phyloP scores from a whole-genome alignment of 2,797 vertebrate genomes.

The Chiroxiphia lanceolata region DNA sequence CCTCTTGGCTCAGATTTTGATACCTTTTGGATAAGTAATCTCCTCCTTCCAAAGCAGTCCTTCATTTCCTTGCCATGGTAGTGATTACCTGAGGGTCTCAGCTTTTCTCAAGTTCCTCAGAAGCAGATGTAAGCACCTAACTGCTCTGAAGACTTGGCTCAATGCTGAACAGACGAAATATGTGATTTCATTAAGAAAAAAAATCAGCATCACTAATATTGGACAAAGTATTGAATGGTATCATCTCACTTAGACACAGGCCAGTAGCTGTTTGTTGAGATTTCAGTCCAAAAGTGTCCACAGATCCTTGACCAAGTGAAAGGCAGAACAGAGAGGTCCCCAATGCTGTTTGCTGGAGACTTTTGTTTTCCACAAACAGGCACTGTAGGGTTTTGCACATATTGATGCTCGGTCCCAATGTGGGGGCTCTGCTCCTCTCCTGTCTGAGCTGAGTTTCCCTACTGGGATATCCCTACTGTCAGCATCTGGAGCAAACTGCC shows the following conservation, averaged over 20 bases:
- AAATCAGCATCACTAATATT: neutral
- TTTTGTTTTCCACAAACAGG: neutral
- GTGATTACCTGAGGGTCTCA: neutral
- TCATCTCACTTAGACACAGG: neutral
- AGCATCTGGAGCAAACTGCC: neutral
- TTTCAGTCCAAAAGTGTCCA: neutral
- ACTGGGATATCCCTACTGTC: neutral
- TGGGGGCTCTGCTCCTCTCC: neutral
- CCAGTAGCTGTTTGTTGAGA: neutral
- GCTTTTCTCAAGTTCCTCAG: neutral
- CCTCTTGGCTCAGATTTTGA: neutral
- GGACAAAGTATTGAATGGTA: neutral
- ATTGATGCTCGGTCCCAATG: rapidly evolving
- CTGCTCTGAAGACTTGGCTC: neutral
- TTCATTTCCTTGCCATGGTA: neutral
- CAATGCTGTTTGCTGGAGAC: neutral
- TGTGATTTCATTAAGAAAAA: neutral
- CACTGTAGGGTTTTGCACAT: neutral
- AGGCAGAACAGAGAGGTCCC: neutral
- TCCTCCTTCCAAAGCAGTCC: neutral
- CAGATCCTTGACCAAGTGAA: neutral
- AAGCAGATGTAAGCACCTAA: neutral
- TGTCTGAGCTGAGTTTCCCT: neutral
- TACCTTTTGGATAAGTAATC: neutral
- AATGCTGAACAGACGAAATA: neutral